These are phyloP conservation scores for Mesembrinibis cayennensis DNA, from an alignment of 2,113 vertebrate genomes.

Conservation along the genomic window DNA sequence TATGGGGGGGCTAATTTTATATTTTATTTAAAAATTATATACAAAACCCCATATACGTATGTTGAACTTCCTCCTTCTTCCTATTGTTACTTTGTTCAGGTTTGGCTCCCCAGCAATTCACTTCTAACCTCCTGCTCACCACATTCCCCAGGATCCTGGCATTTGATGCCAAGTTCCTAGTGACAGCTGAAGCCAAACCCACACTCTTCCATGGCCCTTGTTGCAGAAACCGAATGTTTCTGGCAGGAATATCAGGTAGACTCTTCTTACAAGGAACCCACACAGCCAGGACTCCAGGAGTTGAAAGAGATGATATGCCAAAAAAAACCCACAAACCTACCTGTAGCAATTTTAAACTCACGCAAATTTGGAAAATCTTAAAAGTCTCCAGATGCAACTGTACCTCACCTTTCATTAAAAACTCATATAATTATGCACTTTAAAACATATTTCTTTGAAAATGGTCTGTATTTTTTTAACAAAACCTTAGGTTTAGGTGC, in stretches of 20 bases:
- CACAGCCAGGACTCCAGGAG: not conserved
- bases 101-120: not conserved
- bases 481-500: not conserved
- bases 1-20: not conserved
- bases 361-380: not conserved
- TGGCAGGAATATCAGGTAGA: not conserved
- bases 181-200: not conserved
- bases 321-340: fast-evolving
- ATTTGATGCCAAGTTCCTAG: not conserved
- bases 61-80: not conserved
- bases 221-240: not conserved
- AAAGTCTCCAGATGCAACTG: not conserved
- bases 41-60: fast-evolving
- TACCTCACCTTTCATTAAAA: not conserved
- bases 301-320: not conserved
- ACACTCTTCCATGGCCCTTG: not conserved
- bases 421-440: not conserved
- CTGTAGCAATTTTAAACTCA: not conserved
- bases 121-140: not conserved
- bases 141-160: not conserved
- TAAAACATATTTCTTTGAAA: not conserved
- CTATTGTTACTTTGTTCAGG: not conserved
- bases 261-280: not conserved
- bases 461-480: not conserved
- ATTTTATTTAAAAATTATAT: not conserved